A percentile compares a stretch with the other conserved stretches of the same genome.
phyloP scores from a whole-genome alignment of 2,113 vertebrate genomes.

The Ciconia boyciana region DNA sequence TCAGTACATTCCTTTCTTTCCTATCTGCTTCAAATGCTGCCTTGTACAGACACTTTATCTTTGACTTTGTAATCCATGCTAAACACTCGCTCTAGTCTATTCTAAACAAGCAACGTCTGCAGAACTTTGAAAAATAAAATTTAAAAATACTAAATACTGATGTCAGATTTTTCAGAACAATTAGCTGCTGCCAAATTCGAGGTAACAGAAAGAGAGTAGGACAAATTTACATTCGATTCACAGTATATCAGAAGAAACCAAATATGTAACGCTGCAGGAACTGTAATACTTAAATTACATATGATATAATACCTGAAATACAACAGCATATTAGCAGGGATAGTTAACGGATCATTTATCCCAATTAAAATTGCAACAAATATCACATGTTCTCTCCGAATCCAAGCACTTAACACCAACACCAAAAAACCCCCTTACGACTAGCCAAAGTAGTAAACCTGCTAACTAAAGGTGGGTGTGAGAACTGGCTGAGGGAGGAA shows the following conservation, averaged over 20 bases:
- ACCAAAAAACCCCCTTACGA: background rate
- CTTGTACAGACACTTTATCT: background rate
- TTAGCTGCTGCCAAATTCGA: background rate
- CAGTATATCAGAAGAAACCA: background rate
- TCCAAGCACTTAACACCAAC: background rate
- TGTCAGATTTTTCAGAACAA: background rate
- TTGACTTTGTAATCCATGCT: background rate
- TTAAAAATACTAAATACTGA: background rate
- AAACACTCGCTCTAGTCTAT: background rate
- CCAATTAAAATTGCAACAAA: background rate
- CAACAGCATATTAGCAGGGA: background rate
- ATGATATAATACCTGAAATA: background rate
- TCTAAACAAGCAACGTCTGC: background rate
- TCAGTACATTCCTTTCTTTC: conserved; percentile 18
- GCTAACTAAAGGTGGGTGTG: background rate
- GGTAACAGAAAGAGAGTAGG: background rate
- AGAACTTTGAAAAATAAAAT: background rate
- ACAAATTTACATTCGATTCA: background rate
- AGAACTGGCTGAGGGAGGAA: background rate
- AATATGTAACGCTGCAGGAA: background rate
- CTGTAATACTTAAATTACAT: background rate
- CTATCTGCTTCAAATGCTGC: conserved; percentile 6
- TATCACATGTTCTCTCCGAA: background rate
- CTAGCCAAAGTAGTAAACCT: background rate
- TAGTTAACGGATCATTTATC: background rate